phyloP scores from a whole-genome alignment of 1,140 invertebrate genomes.

The Trachymyrmex septentrionalis region DNA sequence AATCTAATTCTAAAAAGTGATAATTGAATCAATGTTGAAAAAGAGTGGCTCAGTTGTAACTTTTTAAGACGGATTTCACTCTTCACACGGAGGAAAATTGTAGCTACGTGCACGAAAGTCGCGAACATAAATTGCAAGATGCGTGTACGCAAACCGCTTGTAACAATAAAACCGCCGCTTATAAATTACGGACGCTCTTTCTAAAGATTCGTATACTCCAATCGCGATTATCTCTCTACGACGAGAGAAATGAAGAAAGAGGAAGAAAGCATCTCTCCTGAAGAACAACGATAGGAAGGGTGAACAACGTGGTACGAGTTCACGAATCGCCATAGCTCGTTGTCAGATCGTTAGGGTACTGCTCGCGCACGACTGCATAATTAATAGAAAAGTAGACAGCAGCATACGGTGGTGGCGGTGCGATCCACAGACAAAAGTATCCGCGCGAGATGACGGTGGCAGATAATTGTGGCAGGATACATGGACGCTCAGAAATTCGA shows the following conservation, averaged over 20 bases:
- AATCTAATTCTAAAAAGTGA: no score
- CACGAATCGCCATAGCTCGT: constrained; percentile 46
- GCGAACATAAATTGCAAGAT: constrained; percentile 35
- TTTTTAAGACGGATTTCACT: no score
- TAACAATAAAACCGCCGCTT: constrained; percentile 54
- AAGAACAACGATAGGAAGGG: not conserved
- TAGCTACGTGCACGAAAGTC: not conserved
- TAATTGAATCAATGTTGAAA: no score
- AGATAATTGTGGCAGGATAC: constrained; percentile 75
- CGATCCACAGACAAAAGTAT: constrained; percentile 68
- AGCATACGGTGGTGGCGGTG: constrained; percentile 43
- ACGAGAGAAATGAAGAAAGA: not conserved
- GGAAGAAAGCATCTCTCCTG: not conserved
- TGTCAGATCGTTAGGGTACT: constrained; percentile 64
- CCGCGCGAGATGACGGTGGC: constrained; percentile 71
- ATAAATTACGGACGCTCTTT: constrained; percentile 26
- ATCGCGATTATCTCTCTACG: constrained; percentile 6
- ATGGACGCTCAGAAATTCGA: constrained; percentile 73
- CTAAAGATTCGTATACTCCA: constrained; percentile 22
- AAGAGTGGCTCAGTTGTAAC: no score
- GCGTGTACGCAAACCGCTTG: not conserved
- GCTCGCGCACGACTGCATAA: constrained; percentile 71
- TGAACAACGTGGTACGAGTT: constrained; percentile 31
- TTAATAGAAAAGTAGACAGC: constrained; percentile 73
- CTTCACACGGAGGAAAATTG: not conserved